These are phyloP conservation scores for Graptemys geographica DNA, from an alignment of 2,797 vertebrate genomes.

Conservation along the genomic window DNA sequence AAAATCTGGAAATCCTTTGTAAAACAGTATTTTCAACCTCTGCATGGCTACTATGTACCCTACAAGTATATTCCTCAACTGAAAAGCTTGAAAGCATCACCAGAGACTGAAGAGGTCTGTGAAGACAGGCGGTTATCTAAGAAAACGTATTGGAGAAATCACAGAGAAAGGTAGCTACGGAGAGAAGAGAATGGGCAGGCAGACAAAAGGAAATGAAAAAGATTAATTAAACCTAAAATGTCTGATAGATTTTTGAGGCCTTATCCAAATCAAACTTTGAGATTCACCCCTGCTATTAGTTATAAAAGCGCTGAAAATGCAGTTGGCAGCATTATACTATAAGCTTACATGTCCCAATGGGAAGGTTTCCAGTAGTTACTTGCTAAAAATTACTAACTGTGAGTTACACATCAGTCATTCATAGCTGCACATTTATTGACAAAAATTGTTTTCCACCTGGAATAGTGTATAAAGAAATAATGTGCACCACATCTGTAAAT, in stretches of 20 bases:
- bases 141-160: fast-evolving
- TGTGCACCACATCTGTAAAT: neutral
- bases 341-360: neutral
- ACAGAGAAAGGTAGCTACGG: too few species aligned
- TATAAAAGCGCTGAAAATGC: neutral
- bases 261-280: neutral
- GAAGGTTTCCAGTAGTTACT: neutral
- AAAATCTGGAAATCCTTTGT: neutral
- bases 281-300: neutral
- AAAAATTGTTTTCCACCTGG: neutral
- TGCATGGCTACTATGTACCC: neutral
- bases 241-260: neutral
- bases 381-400: neutral
- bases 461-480: slow-evolving; percentile 1
- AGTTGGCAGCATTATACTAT: neutral
- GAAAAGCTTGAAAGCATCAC: fast-evolving
- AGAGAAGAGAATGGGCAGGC: neutral
- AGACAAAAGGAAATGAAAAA: neutral
- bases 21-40: neutral
- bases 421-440: neutral
- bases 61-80: neutral
- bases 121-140: neutral
- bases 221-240: neutral
- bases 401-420: neutral
- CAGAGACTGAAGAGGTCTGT: fast-evolving